phyloP scores from a whole-genome alignment of 2,113 vertebrate species.

The Zapus hudsonius region DNA sequence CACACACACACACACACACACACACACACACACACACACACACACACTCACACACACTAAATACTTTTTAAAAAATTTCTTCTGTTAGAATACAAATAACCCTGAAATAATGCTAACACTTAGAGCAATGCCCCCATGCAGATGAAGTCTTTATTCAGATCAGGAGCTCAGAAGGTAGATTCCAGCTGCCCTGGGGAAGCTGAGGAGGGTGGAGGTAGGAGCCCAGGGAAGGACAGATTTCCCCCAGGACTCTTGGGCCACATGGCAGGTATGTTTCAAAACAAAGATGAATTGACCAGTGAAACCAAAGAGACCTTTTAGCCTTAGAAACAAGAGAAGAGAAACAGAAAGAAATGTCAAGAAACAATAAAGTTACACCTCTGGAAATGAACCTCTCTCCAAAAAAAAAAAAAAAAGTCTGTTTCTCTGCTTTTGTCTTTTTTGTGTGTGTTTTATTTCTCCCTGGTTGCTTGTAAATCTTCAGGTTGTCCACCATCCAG shows the following conservation, averaged over 20 bases:
- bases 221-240: not conserved
- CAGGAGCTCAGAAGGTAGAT: not conserved
- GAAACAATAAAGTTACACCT: not conserved
- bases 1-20: too few species aligned
- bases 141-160: not conserved
- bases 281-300: conserved; percentile 21
- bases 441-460: not conserved
- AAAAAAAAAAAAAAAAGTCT: too few species aligned
- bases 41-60: too few species aligned
- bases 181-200: not conserved
- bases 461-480: not conserved
- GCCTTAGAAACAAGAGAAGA: conserved; percentile 37
- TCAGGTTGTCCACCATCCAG: not conserved
- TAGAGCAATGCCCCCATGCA: not conserved
- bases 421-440: conserved; percentile 3
- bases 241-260: not conserved
- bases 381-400: not conserved
- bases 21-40: too few species aligned
- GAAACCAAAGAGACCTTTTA: conserved; percentile 44
- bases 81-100: not conserved
- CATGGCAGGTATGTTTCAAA: conserved; percentile 31
- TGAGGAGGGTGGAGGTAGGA: not conserved
- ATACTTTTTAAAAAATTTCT: too few species aligned
- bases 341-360: not conserved
- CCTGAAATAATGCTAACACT: not conserved